phyloP scores from a whole-genome alignment of 2,797 vertebrate genomes.

The Ibycter americanus region DNA sequence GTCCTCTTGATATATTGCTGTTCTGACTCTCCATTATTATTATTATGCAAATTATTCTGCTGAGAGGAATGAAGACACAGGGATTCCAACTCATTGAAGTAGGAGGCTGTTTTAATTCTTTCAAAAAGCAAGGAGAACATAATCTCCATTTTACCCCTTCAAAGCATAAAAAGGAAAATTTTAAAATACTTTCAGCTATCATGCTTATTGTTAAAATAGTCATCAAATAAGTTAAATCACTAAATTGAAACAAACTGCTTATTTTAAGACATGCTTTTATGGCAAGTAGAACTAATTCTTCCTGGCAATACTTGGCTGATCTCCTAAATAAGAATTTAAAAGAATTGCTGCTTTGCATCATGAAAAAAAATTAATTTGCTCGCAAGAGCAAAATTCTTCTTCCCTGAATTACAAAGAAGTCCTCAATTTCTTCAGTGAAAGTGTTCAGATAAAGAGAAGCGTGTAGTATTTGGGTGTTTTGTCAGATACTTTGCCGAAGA shows the following conservation, averaged over 20 bases:
- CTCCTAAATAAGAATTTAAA: not conserved
- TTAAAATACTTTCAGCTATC: not conserved
- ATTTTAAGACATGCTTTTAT: not conserved
- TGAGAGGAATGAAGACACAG: constrained; percentile 13
- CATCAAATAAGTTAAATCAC: not conserved
- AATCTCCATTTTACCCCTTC: constrained; percentile 19
- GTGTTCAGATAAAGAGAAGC: not conserved
- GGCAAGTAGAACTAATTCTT: not conserved
- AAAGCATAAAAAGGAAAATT: not conserved
- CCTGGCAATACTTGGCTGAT: not conserved
- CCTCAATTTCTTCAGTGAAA: not conserved
- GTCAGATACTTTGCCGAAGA: not conserved
- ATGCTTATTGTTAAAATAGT: not conserved
- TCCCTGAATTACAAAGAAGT: not conserved
- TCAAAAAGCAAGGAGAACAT: not conserved
- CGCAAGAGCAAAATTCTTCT: not conserved
- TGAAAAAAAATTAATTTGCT: not conserved
- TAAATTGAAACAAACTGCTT: not conserved
- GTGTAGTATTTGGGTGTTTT: not conserved
- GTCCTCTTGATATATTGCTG: constrained; percentile 24
- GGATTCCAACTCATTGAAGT: constrained; percentile 9
- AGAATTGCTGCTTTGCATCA: not conserved
- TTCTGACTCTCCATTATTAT: constrained; percentile 26
- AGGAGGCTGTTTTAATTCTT: constrained; percentile 30
- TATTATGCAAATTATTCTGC: constrained; percentile 58